phyloP scores from a whole-genome alignment of 2,113 vertebrate species.

The Brachyistius frenatus region DNA sequence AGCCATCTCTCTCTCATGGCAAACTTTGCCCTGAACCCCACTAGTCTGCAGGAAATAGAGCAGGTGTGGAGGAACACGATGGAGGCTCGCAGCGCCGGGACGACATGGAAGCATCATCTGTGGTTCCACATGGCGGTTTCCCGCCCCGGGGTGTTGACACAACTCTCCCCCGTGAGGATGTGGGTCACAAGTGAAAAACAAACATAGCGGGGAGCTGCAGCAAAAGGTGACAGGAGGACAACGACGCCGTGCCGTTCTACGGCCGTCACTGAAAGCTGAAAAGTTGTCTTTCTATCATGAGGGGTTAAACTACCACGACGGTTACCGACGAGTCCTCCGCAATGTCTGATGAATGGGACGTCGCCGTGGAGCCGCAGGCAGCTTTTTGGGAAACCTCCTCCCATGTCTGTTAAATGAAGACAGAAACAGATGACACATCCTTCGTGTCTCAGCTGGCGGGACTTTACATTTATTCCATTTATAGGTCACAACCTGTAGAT shows the following conservation, averaged over 20 bases:
- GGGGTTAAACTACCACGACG: neutral
- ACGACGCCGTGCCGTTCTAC: neutral
- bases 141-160: conserved; percentile 40
- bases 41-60: conserved; percentile 46
- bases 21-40: neutral
- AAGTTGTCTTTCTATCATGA: neutral
- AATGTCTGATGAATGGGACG: neutral
- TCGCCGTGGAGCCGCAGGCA: neutral
- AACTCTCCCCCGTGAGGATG: conserved; percentile 36
- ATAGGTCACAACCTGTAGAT: neutral
- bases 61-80: conserved; percentile 37
- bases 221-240: conserved; percentile 32
- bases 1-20: neutral
- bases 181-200: conserved; percentile 59
- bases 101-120: conserved; percentile 50
- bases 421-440: neutral
- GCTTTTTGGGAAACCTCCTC: neutral
- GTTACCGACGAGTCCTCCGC: no score
- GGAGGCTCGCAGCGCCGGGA: conserved; percentile 2
- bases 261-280: neutral
- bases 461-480: no score
- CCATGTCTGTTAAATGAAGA: neutral
- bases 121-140: conserved; percentile 25
- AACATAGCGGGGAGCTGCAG: conserved; percentile 19
- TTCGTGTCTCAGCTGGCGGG: neutral